Conservation (phyloP, 2,888 invertebrate species). For the Criorhina ranunculi region DNA sequence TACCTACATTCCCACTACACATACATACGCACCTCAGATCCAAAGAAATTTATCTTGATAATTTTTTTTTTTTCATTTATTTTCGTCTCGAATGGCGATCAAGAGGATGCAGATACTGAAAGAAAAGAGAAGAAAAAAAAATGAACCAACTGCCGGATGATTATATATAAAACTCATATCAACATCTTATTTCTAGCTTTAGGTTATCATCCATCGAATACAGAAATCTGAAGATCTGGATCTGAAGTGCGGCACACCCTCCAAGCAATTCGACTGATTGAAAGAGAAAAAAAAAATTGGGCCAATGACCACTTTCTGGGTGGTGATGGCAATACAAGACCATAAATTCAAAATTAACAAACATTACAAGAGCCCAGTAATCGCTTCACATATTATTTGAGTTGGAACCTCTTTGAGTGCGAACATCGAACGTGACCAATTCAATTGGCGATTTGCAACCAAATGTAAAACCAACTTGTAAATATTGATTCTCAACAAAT, state of each 20-base stretch:
- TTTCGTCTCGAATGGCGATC: conserved; percentile 57
- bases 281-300: conserved; percentile 9
- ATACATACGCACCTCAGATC: conserved; percentile 18
- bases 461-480: conserved; percentile 9
- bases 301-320: conserved; percentile 37
- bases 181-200: conserved; percentile 31
- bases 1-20: conserved; percentile 25
- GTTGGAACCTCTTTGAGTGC: conserved; percentile 3
- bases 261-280: background rate
- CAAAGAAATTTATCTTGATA: conserved; percentile 48
- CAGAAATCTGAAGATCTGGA: background rate
- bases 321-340: conserved; percentile 8
- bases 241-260: conserved; percentile 27
- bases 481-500: conserved; percentile 21
- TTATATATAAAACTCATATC: conserved; percentile 27
- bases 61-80: conserved; percentile 35
- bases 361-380: background rate
- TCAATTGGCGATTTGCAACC: conserved; percentile 11
- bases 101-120: conserved; percentile 53
- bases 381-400: conserved; percentile 16
- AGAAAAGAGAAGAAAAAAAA: conserved; percentile 19
- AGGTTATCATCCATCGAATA: background rate
- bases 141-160: conserved; percentile 10
- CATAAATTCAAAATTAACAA: conserved; percentile 6
- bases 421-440: conserved; percentile 18